Base-by-base conservation (phyloP, 2,888 invertebrate species). In the Ormyrus nitidulus region DNA sequence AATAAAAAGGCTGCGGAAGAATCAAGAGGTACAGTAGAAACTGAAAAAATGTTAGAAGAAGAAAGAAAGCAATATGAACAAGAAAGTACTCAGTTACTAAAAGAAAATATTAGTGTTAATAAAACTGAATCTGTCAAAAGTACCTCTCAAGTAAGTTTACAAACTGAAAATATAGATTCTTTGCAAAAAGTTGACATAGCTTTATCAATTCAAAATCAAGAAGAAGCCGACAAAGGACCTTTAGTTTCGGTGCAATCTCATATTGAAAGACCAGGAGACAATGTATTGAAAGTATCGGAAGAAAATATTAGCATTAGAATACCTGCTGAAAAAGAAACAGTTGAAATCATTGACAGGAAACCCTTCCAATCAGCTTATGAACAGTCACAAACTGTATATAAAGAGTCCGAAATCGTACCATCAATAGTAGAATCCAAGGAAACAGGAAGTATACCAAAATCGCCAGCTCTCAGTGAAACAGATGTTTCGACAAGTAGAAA, bases 101-200 rank as follows among this genome's bases (percentile, higher is more conserved):
- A 34, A 34, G 19, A 69, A 59, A 54, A 59, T 53, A 1, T 49
- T 54, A 72, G 56, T 46, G 58, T 11, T 44, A 62, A 77, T 46
- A 49, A 79, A 5, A 6, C 6, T n/a, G 58, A 81, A 54, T 1
- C 56, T n/a, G 76, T 6, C 8, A 70, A 78, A 59, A 59, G 56
- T 8, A 66, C 58, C 13, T 9, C 51, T 65, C 48, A 81, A 66
- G 13, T 70, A 77, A 6, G 75, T 79, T 56, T 69, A 69, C 59
- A 82, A 82, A 78, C 73, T 56, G 51, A 49, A 34, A 34, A 9
- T 19, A 7, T 10, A 9, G 54, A 13, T 53, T 48, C 85, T 4
- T 78, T 86, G 2, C 86, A 87, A 58, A 89, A 87, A 80, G 86
- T 90, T 6, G 89, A 89, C 74, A 90, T 90, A 79, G 85, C 85